These are phyloP conservation scores for Ceyx melanurus DNA, from an alignment of 2,113 vertebrate genomes.

Conservation along the genomic window DNA sequence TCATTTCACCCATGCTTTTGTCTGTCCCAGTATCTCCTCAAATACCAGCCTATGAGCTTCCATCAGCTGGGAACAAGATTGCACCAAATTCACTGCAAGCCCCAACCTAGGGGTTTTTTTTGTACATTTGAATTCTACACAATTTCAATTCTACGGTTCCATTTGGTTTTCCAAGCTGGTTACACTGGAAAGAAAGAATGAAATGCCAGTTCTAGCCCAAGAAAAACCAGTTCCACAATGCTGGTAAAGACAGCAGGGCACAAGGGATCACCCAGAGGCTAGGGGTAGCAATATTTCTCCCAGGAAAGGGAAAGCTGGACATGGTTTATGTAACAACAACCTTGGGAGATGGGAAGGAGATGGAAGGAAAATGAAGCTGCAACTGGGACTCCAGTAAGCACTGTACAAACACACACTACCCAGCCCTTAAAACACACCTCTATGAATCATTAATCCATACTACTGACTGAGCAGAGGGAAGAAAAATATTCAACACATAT, in stretches of 20 bases:
- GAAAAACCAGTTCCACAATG: neutral
- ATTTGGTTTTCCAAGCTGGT: neutral
- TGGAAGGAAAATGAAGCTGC: neutral
- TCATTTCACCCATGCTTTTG: neutral
- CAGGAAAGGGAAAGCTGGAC: neutral
- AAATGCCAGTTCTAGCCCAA: neutral
- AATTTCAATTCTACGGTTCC: neutral
- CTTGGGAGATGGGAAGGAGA: neutral
- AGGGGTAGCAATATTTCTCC: neutral
- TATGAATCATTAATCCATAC: conserved; percentile 10
- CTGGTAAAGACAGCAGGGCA: neutral
- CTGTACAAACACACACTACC: neutral
- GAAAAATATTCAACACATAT: neutral
- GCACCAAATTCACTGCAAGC: neutral
- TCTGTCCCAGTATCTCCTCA: neutral
- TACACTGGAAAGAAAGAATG: neutral
- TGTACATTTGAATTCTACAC: neutral
- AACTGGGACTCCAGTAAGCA: neutral
- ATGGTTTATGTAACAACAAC: neutral
- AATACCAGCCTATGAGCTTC: neutral
- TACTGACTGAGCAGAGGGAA: neutral
- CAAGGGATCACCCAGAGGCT: neutral
- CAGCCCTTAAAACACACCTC: conserved; percentile 3
- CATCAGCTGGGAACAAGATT: neutral
- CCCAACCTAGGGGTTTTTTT: neutral